These are phyloP conservation scores for Trichomalopsis sarcophagae DNA, from an alignment of 1,140 invertebrate species.

Conservation along the genomic window DNA sequence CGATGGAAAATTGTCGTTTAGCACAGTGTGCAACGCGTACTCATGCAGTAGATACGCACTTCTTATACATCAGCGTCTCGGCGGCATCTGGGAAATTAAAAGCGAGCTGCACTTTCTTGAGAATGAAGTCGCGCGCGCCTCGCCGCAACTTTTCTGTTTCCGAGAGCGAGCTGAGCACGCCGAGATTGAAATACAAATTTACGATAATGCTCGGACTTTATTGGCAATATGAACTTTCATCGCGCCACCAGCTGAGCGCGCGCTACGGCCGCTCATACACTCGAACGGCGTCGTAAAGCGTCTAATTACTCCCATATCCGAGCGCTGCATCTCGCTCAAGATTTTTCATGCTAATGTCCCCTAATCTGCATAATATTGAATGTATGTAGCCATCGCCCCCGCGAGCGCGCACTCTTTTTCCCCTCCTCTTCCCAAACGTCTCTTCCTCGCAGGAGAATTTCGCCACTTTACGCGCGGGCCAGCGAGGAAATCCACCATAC, in stretches of 20 bases:
- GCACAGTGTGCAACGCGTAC: too few species aligned
- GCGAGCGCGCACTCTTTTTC: neutral
- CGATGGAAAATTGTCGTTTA: too few species aligned
- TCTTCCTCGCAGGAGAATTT: neutral
- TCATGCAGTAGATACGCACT: too few species aligned
- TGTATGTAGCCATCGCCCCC: neutral
- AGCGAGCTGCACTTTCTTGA: too few species aligned
- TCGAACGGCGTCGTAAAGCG: slow-evolving; percentile 44
- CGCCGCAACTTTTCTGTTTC: neutral
- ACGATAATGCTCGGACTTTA: slow-evolving; percentile 44
- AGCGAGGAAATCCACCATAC: neutral
- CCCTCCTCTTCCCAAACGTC: neutral
- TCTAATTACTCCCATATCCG: slow-evolving; percentile 48
- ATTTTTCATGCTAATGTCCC: slow-evolving; percentile 44
- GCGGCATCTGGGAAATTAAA: too few species aligned
- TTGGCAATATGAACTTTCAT: slow-evolving; percentile 47
- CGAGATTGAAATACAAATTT: slow-evolving; percentile 50
- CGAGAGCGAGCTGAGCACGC: neutral
- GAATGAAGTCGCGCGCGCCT: neutral
- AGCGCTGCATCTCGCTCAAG: neutral
- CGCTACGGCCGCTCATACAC: neutral
- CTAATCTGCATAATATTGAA: slow-evolving; percentile 50
- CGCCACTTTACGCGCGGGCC: neutral
- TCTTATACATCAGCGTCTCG: too few species aligned
- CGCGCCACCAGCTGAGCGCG: neutral